Percentiles rank a stretch among this genome's conserved stretches.
These are phyloP conservation scores for Littorina saxatilis DNA, from an alignment of 1,140 invertebrate species.

Conservation along the genomic window DNA sequence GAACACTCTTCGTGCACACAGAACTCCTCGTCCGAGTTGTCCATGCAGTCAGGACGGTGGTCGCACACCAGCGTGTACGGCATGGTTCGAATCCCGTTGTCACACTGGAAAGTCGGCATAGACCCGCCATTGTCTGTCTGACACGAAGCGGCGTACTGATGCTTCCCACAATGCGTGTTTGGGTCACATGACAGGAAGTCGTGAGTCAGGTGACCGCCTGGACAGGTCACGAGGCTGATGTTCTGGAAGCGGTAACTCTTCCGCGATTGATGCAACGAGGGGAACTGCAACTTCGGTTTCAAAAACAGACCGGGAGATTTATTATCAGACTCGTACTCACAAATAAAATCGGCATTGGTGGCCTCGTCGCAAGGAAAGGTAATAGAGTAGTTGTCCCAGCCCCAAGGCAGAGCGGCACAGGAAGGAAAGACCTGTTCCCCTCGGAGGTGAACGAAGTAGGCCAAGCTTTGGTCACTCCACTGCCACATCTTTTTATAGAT, in stretches of 20 bases:
- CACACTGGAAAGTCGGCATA: slow-evolving; percentile 18
- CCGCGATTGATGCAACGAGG: not conserved
- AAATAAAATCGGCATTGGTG: slow-evolving; percentile 32
- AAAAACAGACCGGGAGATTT: not conserved
- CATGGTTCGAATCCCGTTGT: slow-evolving; percentile 16
- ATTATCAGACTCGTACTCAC: slow-evolving; percentile 6
- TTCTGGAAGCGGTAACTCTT: not conserved
- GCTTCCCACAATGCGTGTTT: not conserved
- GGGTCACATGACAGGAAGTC: slow-evolving; percentile 35
- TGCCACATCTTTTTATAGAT: slow-evolving; percentile 29
- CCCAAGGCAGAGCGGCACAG: slow-evolving; percentile 25
- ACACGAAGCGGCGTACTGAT: slow-evolving; percentile 7
- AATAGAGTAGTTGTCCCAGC: slow-evolving; percentile 28
- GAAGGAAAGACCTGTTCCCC: slow-evolving; percentile 30
- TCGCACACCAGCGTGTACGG: slow-evolving; percentile 30
- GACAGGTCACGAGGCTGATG: slow-evolving; percentile 18
- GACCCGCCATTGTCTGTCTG: not conserved
- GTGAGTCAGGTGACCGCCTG: slow-evolving; percentile 28
- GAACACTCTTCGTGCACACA: slow-evolving; percentile 12
- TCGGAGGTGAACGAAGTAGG: slow-evolving; percentile 30
- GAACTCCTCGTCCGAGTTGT: slow-evolving; percentile 39
- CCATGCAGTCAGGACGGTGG: slow-evolving; percentile 21
- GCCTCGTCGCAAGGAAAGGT: slow-evolving; percentile 35
- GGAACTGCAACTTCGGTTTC: not conserved
- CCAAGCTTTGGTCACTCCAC: slow-evolving; percentile 30